phyloP scores from a whole-genome alignment of 2,113 vertebrate species.

The Cochlearius cochlearius region DNA sequence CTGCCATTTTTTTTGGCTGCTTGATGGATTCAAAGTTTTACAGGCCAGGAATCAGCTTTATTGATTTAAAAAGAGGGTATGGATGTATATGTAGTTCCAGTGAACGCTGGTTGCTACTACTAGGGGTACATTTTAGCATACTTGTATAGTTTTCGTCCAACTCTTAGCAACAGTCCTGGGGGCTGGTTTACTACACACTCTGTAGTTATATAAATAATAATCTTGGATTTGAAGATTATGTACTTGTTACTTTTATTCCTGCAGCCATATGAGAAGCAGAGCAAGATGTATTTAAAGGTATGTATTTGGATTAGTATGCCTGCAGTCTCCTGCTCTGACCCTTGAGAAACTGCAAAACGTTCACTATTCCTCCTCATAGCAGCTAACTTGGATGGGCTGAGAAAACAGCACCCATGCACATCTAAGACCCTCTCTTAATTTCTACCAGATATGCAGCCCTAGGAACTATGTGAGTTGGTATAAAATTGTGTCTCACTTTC shows the following conservation, averaged over 20 bases:
- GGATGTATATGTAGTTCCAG: background rate
- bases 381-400: background rate
- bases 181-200: background rate
- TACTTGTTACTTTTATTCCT: background rate
- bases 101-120: background rate
- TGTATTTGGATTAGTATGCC: background rate
- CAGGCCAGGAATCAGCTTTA: background rate
- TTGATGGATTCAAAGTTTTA: background rate
- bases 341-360: background rate
- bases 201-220: background rate
- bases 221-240: background rate
- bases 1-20: background rate
- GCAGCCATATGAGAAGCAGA: background rate
- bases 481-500: background rate
- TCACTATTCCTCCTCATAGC: background rate
- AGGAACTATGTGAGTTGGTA: background rate
- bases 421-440: background rate
- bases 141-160: background rate
- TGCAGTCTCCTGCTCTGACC: background rate
- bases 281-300: background rate
- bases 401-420: background rate
- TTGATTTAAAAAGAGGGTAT: background rate
- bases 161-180: background rate
- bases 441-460: background rate
- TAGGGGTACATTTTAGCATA: background rate